Evolutionary conservation across 2,113 vertebrate genomes (phyloP).

Genomic region (Pyxicephalus adspersus): DNA sequence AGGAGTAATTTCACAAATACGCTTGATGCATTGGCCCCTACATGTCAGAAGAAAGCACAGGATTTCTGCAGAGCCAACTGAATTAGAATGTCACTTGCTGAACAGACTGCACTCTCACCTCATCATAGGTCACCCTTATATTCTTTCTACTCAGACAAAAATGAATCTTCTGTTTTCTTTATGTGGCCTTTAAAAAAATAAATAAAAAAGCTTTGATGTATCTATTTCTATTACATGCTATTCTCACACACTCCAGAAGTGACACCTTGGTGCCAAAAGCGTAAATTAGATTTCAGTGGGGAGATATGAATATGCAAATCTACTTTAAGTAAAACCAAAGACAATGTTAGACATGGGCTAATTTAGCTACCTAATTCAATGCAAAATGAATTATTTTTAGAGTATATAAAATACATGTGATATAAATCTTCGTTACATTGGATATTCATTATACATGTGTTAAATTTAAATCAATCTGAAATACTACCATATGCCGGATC

Average conservation of each 20-base stretch:
- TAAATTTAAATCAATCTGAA: too few relatives aligned
- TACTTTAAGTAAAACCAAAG: slow-evolving; percentile 38
- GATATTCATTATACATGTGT: too few relatives aligned
- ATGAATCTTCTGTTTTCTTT: slow-evolving; percentile 21
- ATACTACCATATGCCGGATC: too few relatives aligned
- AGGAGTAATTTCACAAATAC: slow-evolving; percentile 21
- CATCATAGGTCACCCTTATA: slow-evolving; percentile 21
- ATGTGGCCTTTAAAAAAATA: slow-evolving; percentile 34
- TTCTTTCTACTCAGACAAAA: slow-evolving; percentile 1
- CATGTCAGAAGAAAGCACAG: slow-evolving; percentile 17
- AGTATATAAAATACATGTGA: too few relatives aligned
- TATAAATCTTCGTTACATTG: too few relatives aligned
- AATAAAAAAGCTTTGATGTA: slow-evolving; percentile 29
- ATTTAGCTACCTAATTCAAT: slow-evolving; percentile 16
- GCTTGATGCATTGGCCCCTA: slow-evolving; percentile 10
- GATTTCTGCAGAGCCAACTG: background rate
- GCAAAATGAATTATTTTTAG: too few relatives aligned
- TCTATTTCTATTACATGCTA: slow-evolving; percentile 38
- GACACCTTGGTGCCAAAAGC: slow-evolving; percentile 56
- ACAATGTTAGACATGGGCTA: background rate
- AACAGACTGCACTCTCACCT: slow-evolving; percentile 23
- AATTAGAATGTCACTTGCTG: slow-evolving; percentile 42
- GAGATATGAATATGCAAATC: slow-evolving; percentile 56
- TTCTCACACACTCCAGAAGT: slow-evolving; percentile 18
- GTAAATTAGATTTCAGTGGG: slow-evolving; percentile 58